These are phyloP conservation scores for Catharus minimus DNA, from an alignment of 2,113 vertebrate species.

Conservation along the genomic window DNA sequence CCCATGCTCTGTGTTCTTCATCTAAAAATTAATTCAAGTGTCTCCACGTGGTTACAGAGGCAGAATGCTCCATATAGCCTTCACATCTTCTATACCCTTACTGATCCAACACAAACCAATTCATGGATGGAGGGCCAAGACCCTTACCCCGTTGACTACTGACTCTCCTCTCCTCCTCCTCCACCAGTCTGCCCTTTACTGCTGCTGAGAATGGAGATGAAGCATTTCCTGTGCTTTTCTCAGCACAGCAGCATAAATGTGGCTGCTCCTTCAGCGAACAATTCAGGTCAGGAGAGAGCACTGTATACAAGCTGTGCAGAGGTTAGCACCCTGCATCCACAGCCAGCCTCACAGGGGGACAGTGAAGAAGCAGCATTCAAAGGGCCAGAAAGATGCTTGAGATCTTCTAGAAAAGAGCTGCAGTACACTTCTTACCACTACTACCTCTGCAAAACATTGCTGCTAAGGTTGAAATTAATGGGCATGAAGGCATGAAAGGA, in stretches of 20 bases:
- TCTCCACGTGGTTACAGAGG: background rate
- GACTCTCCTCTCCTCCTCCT: background rate
- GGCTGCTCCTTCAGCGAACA: background rate
- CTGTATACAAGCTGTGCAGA: fast-evolving
- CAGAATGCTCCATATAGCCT: background rate
- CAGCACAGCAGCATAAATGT: fast-evolving
- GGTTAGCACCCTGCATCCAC: background rate
- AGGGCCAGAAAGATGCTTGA: background rate
- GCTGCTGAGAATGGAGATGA: background rate
- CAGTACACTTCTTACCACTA: background rate
- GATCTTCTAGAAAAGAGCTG: background rate
- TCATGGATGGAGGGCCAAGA: background rate
- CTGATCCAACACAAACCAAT: background rate
- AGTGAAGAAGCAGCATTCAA: background rate
- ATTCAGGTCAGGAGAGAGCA: background rate
- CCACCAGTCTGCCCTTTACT: background rate
- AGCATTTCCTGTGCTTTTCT: slow-evolving; percentile 29
- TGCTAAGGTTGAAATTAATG: background rate
- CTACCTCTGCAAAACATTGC: background rate
- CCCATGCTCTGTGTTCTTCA: background rate
- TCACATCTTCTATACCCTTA: background rate
- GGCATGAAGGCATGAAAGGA: background rate
- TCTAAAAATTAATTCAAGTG: slow-evolving; percentile 52
- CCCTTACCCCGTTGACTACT: background rate
- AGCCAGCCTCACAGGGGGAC: background rate